Conservation (phyloP, 2,888 invertebrate genomes). For the Acanthosepion esculentum region DNA sequence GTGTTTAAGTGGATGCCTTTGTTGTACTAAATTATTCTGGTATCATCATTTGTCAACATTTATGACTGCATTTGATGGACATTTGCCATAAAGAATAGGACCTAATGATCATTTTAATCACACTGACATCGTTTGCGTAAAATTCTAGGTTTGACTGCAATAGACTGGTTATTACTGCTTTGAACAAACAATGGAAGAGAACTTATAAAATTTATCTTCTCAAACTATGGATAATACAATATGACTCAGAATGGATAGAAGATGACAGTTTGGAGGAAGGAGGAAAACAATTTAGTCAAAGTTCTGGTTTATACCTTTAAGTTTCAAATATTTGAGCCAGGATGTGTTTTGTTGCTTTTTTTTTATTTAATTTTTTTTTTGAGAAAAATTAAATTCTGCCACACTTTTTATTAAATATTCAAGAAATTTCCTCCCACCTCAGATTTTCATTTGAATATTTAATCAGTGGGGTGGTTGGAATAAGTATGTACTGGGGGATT, state of each 20-base stretch:
- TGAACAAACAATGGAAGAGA: background rate
- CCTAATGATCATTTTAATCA: background rate
- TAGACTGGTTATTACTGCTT: background rate
- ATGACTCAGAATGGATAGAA: background rate
- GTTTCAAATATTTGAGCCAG: too few species aligned
- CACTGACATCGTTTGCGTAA: background rate
- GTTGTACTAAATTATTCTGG: background rate
- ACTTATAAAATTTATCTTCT: background rate
- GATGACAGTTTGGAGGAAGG: background rate
- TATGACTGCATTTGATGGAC: slow-evolving; percentile 17
- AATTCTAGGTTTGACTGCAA: background rate
- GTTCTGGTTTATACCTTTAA: background rate
- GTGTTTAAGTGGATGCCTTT: background rate
- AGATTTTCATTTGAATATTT: too few species aligned
- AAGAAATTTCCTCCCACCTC: too few species aligned
- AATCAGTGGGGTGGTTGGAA: too few species aligned
- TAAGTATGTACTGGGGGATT: too few species aligned
- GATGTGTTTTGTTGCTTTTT: too few species aligned
- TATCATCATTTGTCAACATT: background rate
- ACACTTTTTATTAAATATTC: too few species aligned
- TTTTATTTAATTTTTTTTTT: too few species aligned
- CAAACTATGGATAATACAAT: background rate
- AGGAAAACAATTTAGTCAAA: background rate
- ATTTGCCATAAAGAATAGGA: background rate
- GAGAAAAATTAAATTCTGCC: too few species aligned